phyloP scores from a whole-genome alignment of 2,797 vertebrate species.

The Acanthis flammea region DNA sequence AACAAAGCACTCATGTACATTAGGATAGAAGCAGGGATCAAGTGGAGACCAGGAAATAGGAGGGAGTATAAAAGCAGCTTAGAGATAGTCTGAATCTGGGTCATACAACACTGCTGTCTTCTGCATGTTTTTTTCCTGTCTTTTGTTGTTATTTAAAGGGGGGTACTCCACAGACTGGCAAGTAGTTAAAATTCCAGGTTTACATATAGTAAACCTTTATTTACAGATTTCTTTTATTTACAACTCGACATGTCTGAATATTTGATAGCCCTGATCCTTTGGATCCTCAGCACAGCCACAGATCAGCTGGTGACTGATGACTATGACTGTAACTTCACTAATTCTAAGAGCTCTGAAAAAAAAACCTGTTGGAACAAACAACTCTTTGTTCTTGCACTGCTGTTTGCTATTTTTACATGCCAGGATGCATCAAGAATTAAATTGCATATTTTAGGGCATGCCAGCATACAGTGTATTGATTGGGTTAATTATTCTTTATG shows the following conservation, averaged over 20 bases:
- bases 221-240: background rate
- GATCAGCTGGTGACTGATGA: background rate
- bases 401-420: background rate
- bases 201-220: background rate
- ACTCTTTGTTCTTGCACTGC: background rate
- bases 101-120: background rate
- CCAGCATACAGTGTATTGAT: background rate
- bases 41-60: background rate
- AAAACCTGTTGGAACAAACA: rapidly evolving
- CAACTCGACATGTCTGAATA: background rate
- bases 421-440: background rate
- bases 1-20: background rate
- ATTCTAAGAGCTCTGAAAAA: background rate
- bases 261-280: background rate
- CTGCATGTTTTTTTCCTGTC: background rate
- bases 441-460: background rate
- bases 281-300: background rate
- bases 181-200: background rate
- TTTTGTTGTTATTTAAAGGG: background rate
- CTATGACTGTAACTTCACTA: background rate
- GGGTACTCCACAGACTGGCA: background rate
- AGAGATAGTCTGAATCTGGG: background rate
- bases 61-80: background rate
- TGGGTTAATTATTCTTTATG: background rate
- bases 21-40: background rate